Evolutionary conservation across 2,888 invertebrate genomes (phyloP), one percentile per base, ranked within the genome.

Genomic region (Cylloceria caligata): DNA sequence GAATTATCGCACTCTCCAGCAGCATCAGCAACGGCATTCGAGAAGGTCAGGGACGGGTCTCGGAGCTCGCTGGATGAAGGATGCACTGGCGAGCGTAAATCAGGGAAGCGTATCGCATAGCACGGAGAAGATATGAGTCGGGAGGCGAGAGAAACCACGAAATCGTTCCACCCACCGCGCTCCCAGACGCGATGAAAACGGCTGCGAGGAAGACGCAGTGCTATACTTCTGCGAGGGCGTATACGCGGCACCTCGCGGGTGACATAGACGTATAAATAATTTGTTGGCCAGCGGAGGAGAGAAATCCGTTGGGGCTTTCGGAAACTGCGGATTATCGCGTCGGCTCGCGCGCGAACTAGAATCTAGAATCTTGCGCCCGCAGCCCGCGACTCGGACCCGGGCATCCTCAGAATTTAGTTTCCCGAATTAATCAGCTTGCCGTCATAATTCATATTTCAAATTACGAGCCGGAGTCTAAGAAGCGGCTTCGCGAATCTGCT

Each of bases 371-470:
- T 81, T 75, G 69, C 62, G 60, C 19, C 21, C 68, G 65, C 49
- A 9, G 3, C 24, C 21, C 30, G n/a, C 36, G 11, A 11, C 52
- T 55, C 83, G 52, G 39, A 62, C 49, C 73, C 82, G 74, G 52
- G 81, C 76, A 84, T 80, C 80, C 82, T 57, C 79, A 84, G 79
- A 83, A 83, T 83, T 72, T 72, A 83, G 82, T 67, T 73, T 79
- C 83, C 78, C 77, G 82, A 86, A 86, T 86, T 86, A 86, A 86
- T 86, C 86, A 86, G 84, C 82, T 71, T 76, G 74, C 80, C 84
- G 81, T 84, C 83, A 83, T 86, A 86, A 86, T 86, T 86, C 86
- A 84, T 86, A 83, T 83, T 84, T 84, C 84, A 86, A 84, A 86
- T 84, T 83, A 84, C 80, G 83, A 69, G 81, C 57, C 60, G 72